A percentile compares a stretch with the other conserved stretches of the same genome.
Conservation (phyloP, 2,888 invertebrate genomes). For the Caenorhabditis sp. region DNA sequence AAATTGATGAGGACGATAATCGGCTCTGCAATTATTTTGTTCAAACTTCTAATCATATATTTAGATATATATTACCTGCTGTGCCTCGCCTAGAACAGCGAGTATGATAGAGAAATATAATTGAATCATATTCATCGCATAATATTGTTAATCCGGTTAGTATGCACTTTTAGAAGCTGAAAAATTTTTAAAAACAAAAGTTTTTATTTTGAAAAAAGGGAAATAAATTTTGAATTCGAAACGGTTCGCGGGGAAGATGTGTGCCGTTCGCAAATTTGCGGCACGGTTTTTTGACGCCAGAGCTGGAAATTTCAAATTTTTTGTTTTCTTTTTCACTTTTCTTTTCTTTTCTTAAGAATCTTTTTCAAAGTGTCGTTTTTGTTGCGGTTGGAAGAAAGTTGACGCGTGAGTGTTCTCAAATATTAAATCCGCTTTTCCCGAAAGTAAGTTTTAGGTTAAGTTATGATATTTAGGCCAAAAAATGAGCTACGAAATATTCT, state of each 20-base stretch:
- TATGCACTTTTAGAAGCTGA: not conserved
- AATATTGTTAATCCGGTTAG: not conserved
- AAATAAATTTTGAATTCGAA: not conserved
- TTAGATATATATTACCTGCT: not conserved
- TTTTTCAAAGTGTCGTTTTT: no score
- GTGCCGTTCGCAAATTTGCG: not conserved
- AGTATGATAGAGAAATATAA: slow-evolving; percentile 1
- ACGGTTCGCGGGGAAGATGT: not conserved
- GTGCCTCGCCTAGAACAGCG: not conserved
- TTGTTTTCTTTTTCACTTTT: not conserved
- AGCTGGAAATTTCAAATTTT: not conserved
- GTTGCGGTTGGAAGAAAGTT: no score
- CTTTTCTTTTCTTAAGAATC: not conserved
- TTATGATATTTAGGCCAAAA: no score
- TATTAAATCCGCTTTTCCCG: no score
- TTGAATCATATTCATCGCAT: slow-evolving; percentile 1
- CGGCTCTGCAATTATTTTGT: slow-evolving; percentile 14
- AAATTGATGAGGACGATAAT: slow-evolving; percentile 33
- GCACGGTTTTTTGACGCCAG: not conserved
- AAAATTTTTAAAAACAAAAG: not conserved
- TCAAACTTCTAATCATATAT: not conserved
- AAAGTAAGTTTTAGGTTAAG: no score
- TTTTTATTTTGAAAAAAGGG: not conserved
- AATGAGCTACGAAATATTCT: no score
- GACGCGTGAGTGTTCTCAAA: no score